Evolutionary conservation across 1,140 invertebrate species (phyloP), one percentile per base, ranked within the genome.

Genomic region (Cotesia typhae): DNA sequence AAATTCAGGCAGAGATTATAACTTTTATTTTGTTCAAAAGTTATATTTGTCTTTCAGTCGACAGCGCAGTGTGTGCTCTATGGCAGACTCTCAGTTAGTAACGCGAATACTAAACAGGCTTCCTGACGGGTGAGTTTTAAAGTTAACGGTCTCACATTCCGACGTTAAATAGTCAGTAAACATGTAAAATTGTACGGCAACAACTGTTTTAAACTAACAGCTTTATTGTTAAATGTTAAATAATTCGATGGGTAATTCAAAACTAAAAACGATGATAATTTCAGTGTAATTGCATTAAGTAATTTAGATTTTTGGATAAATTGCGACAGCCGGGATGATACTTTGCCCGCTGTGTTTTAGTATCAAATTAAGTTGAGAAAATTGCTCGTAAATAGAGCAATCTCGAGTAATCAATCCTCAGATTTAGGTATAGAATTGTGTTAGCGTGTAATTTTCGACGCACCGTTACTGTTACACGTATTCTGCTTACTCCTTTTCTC

Each of bases 381-480:
- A 77, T 74, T 73, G 74, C 75, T 79, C 79, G 78, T 81, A 81
- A 82, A 80, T 79, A 78, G 77, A 80, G 80, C 81, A 82, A 82
- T 82, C 81, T 82, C 81, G 70, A 67, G 76, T 81, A 82, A 83
- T 82, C 78, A 79, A 78, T 80, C 76, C 76, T 80, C 75, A 81
- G 76, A 79, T 78, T 81, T 80, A 80, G 75, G 75, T 70, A 72
- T 67, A 70, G 78, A 82, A 83, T 83, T 82, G 73, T 78, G 78
- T 83, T 82, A 83, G 72, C 52, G 51, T 78, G 80, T 79, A 82
- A 83, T 83, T 82, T 82, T 83, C 82, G 76, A 80, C 78, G 75
- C 78, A 74, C 76, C 73, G 75, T 80, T 79, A 77, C 73, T 76
- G 78, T 75, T 72, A 73, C 74, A 47, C 10, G 41, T 47, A 67